These are phyloP conservation scores for Bucco capensis DNA, from an alignment of 2,113 vertebrate species.

Conservation along the genomic window DNA sequence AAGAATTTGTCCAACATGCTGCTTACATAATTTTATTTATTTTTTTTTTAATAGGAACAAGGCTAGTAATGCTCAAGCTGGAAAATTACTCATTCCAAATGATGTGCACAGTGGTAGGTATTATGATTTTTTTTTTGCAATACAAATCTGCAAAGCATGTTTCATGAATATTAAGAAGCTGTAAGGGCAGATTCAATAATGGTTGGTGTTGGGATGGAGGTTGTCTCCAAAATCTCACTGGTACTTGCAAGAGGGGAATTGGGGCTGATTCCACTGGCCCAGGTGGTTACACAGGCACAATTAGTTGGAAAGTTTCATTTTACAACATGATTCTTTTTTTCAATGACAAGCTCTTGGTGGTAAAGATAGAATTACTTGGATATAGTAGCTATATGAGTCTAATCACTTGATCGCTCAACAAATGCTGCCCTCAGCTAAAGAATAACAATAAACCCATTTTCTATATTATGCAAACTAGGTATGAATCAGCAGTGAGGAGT, in stretches of 20 bases:
- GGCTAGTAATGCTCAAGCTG: background rate
- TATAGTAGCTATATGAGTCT: background rate
- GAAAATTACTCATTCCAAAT: conserved; percentile 44
- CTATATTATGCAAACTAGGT: background rate
- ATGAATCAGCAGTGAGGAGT: background rate
- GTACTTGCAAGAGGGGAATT: background rate
- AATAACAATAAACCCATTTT: background rate
- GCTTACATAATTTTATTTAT: conserved; percentile 14
- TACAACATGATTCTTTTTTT: conserved; percentile 23
- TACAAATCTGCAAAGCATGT: conserved; percentile 1
- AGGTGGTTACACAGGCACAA: background rate
- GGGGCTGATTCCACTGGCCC: background rate
- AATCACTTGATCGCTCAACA: background rate
- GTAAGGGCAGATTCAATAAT: background rate
- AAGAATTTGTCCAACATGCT: conserved; percentile 1
- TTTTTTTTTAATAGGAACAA: background rate
- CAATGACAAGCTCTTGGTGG: background rate
- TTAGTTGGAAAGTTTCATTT: background rate
- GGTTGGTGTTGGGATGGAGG: background rate
- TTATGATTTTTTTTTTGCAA: conserved; percentile 13
- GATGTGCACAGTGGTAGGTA: conserved; percentile 40
- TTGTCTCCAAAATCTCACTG: background rate
- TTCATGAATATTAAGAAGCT: conserved; percentile 47
- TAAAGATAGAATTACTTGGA: background rate
- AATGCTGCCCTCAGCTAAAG: background rate